phyloP scores from a whole-genome alignment of 2,888 invertebrate genomes.

The Sminthurinus aureus region DNA sequence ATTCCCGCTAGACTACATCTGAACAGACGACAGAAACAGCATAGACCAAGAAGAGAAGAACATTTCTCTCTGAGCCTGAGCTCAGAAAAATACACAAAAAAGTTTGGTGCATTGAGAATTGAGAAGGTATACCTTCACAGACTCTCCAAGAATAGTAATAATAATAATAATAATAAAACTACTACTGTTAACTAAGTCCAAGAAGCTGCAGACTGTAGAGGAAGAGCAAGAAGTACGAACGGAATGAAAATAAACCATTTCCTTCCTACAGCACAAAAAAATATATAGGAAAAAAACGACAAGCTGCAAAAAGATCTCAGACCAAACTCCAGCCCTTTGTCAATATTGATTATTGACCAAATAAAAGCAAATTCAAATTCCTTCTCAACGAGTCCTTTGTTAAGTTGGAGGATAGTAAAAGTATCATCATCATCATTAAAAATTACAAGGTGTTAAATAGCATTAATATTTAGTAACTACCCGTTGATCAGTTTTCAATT shows the following conservation, averaged over 20 bases:
- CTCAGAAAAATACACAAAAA: not conserved
- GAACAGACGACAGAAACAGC: not conserved
- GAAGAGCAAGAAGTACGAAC: too few species aligned
- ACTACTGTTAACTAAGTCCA: too few species aligned
- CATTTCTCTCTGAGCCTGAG: not conserved
- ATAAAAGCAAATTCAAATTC: not conserved
- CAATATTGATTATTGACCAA: conserved; percentile 25
- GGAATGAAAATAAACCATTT: too few species aligned
- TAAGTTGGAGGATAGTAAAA: not conserved
- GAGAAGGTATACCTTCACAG: too few species aligned
- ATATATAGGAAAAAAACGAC: not conserved
- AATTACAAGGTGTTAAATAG: too few species aligned
- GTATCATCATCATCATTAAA: too few species aligned
- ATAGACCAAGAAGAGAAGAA: not conserved
- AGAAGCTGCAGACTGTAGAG: too few species aligned
- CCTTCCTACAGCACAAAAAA: not conserved
- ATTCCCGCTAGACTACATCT: conserved; percentile 18
- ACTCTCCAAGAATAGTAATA: too few species aligned
- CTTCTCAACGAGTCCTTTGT: not conserved
- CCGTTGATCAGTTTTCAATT: too few species aligned
- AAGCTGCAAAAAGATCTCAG: not conserved
- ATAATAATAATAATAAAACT: too few species aligned
- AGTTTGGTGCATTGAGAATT: not conserved
- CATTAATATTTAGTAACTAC: too few species aligned
- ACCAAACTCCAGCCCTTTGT: not conserved